Conservation (phyloP, 2,113 vertebrate genomes). For the Erythrocebus patas region DNA sequence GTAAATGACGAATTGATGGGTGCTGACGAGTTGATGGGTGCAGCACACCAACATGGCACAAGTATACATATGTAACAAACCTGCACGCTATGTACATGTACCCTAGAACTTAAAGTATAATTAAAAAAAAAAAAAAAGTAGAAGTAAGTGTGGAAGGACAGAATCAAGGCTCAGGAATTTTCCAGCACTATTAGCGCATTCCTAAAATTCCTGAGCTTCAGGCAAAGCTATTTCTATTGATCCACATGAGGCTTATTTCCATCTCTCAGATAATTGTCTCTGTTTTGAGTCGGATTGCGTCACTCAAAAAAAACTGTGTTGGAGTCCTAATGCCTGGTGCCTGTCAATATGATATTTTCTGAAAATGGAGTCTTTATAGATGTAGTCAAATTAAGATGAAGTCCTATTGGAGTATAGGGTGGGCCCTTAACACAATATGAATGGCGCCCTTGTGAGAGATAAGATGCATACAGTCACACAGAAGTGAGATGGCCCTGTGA, state of each 20-base stretch:
- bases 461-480: not conserved
- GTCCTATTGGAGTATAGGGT: not conserved
- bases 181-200: not conserved
- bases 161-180: not conserved
- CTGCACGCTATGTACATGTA: too few species aligned
- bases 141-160: not conserved
- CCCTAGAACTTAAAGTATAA: too few species aligned
- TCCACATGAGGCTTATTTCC: not conserved
- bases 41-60: too few species aligned
- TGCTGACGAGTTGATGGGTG: too few species aligned
- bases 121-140: too few species aligned
- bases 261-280: not conserved
- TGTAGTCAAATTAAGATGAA: not conserved
- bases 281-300: not conserved
- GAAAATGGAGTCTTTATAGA: not conserved
- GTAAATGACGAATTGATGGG: too few species aligned
- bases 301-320: not conserved
- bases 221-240: not conserved
- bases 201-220: not conserved
- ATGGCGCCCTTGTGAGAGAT: not conserved
- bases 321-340: not conserved
- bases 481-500: not conserved
- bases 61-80: too few species aligned
- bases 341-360: not conserved
- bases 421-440: not conserved